Evolutionary conservation across 2,888 invertebrate genomes (phyloP).

Genomic region (Chrysina gloriosa): DNA sequence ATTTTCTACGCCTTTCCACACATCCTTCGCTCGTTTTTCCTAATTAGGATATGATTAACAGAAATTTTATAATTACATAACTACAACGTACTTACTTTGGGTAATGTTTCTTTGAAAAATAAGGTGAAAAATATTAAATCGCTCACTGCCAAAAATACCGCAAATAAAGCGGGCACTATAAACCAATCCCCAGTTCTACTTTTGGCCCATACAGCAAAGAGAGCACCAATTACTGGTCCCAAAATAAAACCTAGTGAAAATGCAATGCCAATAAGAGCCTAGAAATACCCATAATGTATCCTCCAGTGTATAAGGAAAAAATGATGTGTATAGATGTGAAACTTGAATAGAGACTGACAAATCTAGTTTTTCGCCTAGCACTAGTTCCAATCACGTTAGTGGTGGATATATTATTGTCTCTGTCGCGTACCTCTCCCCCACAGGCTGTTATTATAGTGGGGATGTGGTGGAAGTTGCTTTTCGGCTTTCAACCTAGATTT

Average conservation of each 20-base stretch:
- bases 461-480: too few species aligned
- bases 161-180: conserved; percentile 82
- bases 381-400: too few species aligned
- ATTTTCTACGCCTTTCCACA: conserved; percentile 69
- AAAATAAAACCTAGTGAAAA: conserved; percentile 98
- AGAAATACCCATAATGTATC: conserved; percentile 59
- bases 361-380: too few species aligned
- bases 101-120: conserved; percentile 86
- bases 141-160: conserved; percentile 77
- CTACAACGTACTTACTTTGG: conserved; percentile 68
- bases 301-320: too few species aligned
- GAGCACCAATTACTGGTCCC: conserved; percentile 94
- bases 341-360: too few species aligned
- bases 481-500: too few species aligned
- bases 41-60: conserved; percentile 61
- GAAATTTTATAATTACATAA: conserved; percentile 45
- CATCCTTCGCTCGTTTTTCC: conserved; percentile 76
- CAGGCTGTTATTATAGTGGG: too few species aligned
- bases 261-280: conserved; percentile 97
- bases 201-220: conserved; percentile 79
- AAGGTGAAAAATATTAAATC: conserved; percentile 81
- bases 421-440: too few species aligned
- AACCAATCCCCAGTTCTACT: conserved; percentile 79
- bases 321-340: too few species aligned
- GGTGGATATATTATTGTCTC: too few species aligned